Conservation (phyloP, 2,888 invertebrate species). For the Xestia c-nigrum region DNA sequence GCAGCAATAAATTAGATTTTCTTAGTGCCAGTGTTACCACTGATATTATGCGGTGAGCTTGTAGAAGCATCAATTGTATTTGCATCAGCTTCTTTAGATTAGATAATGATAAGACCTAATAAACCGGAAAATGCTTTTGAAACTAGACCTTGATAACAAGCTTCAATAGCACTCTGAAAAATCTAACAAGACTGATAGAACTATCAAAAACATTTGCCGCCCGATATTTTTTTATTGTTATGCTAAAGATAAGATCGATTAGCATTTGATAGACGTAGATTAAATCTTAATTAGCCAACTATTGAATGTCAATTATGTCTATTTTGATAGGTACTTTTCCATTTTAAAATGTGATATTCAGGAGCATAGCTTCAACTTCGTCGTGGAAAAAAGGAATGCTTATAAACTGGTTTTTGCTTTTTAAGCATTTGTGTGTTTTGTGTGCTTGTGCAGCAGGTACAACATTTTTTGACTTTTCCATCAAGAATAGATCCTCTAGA, state of each 20-base stretch:
- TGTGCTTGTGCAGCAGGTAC: too few species aligned
- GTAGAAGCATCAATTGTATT: neutral
- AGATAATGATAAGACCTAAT: neutral
- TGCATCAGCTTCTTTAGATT: neutral
- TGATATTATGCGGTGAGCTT: neutral
- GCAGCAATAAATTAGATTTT: neutral
- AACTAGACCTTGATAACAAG: slow-evolving; percentile 1
- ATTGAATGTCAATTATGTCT: slow-evolving; percentile 2
- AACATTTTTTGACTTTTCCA: too few species aligned
- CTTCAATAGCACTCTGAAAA: slow-evolving; percentile 8
- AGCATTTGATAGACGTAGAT: slow-evolving; percentile 24
- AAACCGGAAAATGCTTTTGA: neutral
- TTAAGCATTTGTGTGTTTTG: neutral
- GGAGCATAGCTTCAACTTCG: neutral
- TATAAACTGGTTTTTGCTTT: neutral
- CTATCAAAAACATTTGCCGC: slow-evolving; percentile 16
- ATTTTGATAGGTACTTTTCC: slow-evolving; percentile 5
- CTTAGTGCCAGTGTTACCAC: neutral
- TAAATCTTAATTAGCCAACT: slow-evolving; percentile 25
- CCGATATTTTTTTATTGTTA: slow-evolving; percentile 18
- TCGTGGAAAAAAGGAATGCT: neutral
- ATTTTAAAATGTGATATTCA: neutral
- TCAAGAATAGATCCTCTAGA: neutral
- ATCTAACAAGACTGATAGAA: neutral
- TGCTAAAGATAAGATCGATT: slow-evolving; percentile 36